Evolutionary conservation across 2,888 invertebrate species (phyloP).

Genomic region (Hypomecis atomaria): DNA sequence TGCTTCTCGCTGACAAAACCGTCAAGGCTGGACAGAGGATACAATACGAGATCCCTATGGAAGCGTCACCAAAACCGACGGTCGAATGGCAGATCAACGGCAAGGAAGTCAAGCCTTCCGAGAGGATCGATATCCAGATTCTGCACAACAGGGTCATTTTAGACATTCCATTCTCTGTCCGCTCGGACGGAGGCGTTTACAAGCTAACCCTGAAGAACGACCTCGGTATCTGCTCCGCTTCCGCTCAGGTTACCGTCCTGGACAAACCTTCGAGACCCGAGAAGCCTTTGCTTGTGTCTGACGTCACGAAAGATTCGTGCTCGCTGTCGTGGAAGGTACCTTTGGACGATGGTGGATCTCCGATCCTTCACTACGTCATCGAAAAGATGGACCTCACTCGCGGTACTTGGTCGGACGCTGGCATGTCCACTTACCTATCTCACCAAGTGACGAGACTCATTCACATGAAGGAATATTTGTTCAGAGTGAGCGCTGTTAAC

Average conservation of each 20-base stretch:
- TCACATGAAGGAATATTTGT: slow-evolving; percentile 98
- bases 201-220: slow-evolving; percentile 93
- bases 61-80: slow-evolving; percentile 97
- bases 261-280: slow-evolving; percentile 95
- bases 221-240: slow-evolving; percentile 90
- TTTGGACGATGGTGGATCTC: slow-evolving; percentile 97
- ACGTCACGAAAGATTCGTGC: slow-evolving; percentile 95
- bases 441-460: slow-evolving; percentile 94
- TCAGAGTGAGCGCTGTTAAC: slow-evolving; percentile 98
- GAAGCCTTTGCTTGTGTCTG: slow-evolving; percentile 92
- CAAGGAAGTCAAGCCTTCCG: slow-evolving; percentile 88
- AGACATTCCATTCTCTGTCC: slow-evolving; percentile 93
- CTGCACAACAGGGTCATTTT: slow-evolving; percentile 92
- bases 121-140: slow-evolving; percentile 92
- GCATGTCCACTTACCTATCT: slow-evolving; percentile 91
- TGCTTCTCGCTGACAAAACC: slow-evolving; percentile 93
- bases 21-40: slow-evolving; percentile 97
- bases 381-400: slow-evolving; percentile 99
- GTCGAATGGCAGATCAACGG: slow-evolving; percentile 96
- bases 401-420: slow-evolving; percentile 97
- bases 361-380: slow-evolving; percentile 96
- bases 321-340: slow-evolving; percentile 94
- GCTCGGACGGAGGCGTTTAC: slow-evolving; percentile 93
- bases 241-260: slow-evolving; percentile 94
- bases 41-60: slow-evolving; percentile 96